Conservation (phyloP, 2,797 vertebrate genomes). For the Huso huso region DNA sequence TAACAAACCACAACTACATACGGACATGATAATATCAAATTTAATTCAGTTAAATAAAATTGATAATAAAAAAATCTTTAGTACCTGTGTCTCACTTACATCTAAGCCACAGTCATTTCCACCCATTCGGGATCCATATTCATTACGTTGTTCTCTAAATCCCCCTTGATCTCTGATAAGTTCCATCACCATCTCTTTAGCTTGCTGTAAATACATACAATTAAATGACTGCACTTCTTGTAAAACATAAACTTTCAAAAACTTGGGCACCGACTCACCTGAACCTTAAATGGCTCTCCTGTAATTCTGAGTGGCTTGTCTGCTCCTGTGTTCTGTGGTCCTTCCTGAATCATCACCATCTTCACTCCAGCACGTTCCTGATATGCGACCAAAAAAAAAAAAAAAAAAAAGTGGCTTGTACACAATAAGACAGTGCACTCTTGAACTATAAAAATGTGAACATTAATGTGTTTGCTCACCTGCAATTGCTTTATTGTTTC, state of each 20-base stretch:
- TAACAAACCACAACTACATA: background rate
- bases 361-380: conserved; percentile 95
- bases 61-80: background rate
- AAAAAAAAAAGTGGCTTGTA: conserved; percentile 9
- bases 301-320: conserved; percentile 97
- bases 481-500: conserved; percentile 98
- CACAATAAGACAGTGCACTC: background rate
- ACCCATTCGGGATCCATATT: conserved; percentile 89
- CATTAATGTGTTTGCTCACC: conserved; percentile 45
- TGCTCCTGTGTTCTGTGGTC: conserved; percentile 94
- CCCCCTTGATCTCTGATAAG: conserved; percentile 94
- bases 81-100: conserved; percentile 51
- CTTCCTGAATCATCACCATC: conserved; percentile 99
- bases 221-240: background rate
- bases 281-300: conserved; percentile 98
- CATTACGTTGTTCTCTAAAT: conserved; percentile 93
- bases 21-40: background rate
- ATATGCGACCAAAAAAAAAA: conserved; percentile 19
- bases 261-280: conserved; percentile 53
- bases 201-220: conserved; percentile 70
- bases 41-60: background rate
- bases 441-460: conserved; percentile 7
- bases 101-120: conserved; percentile 84
- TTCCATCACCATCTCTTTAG: conserved; percentile 99
- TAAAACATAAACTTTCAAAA: background rate